phyloP scores from a whole-genome alignment of 2,797 vertebrate species.

The Morus bassanus region DNA sequence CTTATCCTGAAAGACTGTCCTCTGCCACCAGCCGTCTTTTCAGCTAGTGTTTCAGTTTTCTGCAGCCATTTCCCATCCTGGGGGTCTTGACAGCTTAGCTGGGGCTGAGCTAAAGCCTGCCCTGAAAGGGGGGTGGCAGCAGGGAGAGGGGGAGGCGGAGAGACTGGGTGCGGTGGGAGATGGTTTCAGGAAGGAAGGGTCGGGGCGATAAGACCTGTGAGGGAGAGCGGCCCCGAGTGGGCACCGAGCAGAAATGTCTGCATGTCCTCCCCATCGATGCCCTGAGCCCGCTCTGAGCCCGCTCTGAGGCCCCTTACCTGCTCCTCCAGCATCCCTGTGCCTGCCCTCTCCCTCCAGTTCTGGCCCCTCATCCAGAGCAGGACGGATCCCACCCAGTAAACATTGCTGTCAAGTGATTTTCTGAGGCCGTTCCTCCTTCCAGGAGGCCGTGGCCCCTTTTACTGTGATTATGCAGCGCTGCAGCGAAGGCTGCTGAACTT shows the following conservation, averaged over 20 bases:
- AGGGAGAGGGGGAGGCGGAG: neutral
- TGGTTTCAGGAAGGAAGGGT: neutral
- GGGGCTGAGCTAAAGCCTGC: neutral
- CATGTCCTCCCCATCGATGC: accelerated
- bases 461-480: neutral
- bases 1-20: neutral
- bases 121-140: neutral
- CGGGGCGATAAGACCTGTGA: accelerated
- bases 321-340: neutral
- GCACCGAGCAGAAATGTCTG: neutral
- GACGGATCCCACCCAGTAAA: accelerated
- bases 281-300: accelerated
- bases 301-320: neutral
- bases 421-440: neutral
- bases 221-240: neutral
- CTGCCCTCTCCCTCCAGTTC: neutral
- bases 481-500: neutral
- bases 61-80: accelerated
- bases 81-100: neutral
- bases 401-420: neutral
- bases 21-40: neutral
- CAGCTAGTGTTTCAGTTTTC: neutral
- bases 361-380: neutral
- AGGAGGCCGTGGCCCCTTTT: neutral
- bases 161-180: accelerated